phyloP scores from a whole-genome alignment of 2,888 invertebrate species.

The Conops quadrifasciatus region DNA sequence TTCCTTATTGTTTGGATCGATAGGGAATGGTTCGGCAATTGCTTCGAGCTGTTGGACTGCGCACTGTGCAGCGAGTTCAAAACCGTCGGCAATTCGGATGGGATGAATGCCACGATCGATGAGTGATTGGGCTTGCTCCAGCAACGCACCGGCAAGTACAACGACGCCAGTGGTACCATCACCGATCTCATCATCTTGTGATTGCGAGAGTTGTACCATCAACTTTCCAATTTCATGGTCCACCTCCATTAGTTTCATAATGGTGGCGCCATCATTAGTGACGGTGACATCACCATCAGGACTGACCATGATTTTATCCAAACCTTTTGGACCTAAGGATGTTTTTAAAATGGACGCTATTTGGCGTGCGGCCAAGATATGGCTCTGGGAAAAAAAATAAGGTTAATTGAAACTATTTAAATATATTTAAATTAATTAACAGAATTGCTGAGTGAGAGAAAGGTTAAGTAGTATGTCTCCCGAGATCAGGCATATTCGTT shows the following conservation, averaged over 20 bases:
- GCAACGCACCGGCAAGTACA: slow-evolving; percentile 80
- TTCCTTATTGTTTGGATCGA: slow-evolving; percentile 83
- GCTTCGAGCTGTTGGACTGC: slow-evolving; percentile 86
- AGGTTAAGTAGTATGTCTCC: no score
- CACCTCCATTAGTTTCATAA: slow-evolving; percentile 98
- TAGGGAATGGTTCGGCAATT: slow-evolving; percentile 89
- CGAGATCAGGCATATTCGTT: no score
- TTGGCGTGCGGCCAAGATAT: slow-evolving; percentile 95
- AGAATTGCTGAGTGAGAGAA: no score
- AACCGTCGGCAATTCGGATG: slow-evolving; percentile 98
- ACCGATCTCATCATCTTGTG: slow-evolving; percentile 99
- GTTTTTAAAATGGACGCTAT: slow-evolving; percentile 90
- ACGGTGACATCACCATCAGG: slow-evolving; percentile 97
- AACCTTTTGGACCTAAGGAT: slow-evolving; percentile 94
- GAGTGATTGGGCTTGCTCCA: slow-evolving; percentile 93
- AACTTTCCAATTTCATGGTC: slow-evolving; percentile 98
- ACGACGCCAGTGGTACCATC: slow-evolving; percentile 99
- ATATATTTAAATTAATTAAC: no score
- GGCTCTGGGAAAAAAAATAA: slow-evolving; percentile 76
- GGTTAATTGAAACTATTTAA: no score
- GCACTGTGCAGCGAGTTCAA: slow-evolving; percentile 92
- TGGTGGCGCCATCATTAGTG: slow-evolving; percentile 99
- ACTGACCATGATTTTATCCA: slow-evolving; percentile 98
- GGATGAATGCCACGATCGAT: slow-evolving; percentile 98
- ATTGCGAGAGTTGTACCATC: slow-evolving; percentile 97